Base-by-base conservation (phyloP, 1,140 invertebrate species). In the Drosophila dunni region DNA sequence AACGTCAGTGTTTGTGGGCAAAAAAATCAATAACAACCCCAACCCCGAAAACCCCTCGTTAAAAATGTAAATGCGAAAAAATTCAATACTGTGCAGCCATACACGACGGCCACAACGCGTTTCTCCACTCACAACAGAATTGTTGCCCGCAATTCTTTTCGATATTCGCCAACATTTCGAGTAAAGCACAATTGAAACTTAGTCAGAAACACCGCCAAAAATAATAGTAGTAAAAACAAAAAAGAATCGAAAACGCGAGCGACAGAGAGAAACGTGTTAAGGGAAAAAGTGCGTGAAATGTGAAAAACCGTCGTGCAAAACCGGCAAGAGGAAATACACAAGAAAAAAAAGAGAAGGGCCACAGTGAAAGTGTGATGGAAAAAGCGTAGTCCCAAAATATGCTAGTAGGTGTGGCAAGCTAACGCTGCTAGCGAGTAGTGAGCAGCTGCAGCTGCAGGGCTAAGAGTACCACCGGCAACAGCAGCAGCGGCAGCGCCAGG, bases 61-160 rank as follows among this genome's bases (percentile, higher is more conserved):
- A 89, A 89, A 89, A 89, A 89, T 89, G 85, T 90, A 89, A 89
- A 89, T 89, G 84, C 85, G 84, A 89, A 89, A 88, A 89, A 89
- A 89, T 89, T 90, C 84, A 89, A 89, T 89, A 89, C 85, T 89
- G 70, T 90, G 84, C 84, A 90, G 85, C 85, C 85, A 89, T 78
- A 84, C 84, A 79, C 84, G 61, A 51, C 46, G 84, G 66, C 73
- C 72, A 76, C 76, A 89, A 76, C 75, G 75, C 79, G 68, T 89
- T 78, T 75, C 56, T 70, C 58, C 48, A 66, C 54, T 60, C 58
- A 70, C 51, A 54, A 70, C 48, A 54, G 63, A 57, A 63, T 78
- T 65, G 13, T 36, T 72, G 64, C 11, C 64, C 45, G 46, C 33
- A 38, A 56, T 63, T 58, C 20, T 17, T 51, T 44, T 33, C 36